A percentile compares a stretch with the other conserved stretches of the same genome.
phyloP scores from a whole-genome alignment of 2,888 invertebrate genomes.

The Meiosimyza decipiens region DNA sequence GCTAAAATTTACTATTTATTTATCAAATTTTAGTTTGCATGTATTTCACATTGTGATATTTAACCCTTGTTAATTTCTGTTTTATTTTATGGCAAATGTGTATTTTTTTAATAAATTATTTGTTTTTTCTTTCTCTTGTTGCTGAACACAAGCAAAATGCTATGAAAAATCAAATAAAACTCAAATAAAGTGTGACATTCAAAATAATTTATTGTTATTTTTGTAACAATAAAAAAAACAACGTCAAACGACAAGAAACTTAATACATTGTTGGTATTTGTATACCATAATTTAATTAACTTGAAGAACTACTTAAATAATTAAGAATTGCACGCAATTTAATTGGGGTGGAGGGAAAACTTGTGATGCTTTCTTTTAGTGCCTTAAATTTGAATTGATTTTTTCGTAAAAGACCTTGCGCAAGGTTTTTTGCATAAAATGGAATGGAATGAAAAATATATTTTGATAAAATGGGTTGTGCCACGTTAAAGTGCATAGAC shows the following conservation, averaged over 20 bases:
- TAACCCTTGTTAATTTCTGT: slow-evolving; percentile 27
- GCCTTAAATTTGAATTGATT: too few relatives aligned
- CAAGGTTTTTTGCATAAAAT: too few relatives aligned
- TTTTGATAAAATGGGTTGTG: too few relatives aligned
- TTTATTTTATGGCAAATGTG: slow-evolving; percentile 2
- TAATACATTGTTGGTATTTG: slow-evolving; percentile 5
- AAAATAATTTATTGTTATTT: too few relatives aligned
- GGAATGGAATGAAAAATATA: too few relatives aligned
- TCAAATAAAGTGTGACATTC: neutral
- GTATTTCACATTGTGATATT: slow-evolving; percentile 19
- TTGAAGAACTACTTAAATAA: slow-evolving; percentile 59
- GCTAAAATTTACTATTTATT: slow-evolving; percentile 1
- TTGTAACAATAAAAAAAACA: too few relatives aligned
- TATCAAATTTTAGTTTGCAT: neutral
- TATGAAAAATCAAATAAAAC: neutral
- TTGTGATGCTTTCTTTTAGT: neutral
- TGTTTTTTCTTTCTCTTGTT: slow-evolving; percentile 34
- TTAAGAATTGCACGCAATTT: slow-evolving; percentile 64
- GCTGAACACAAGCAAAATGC: neutral
- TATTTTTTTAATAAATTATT: slow-evolving; percentile 26
- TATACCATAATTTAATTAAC: slow-evolving; percentile 10
- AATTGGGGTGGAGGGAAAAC: slow-evolving; percentile 51
- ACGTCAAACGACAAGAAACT: too few relatives aligned
- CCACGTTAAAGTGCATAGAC: too few relatives aligned
- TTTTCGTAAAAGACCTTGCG: too few relatives aligned